These are phyloP conservation scores for Andrena praecox DNA, from an alignment of 2,888 invertebrate species.

Conservation along the genomic window DNA sequence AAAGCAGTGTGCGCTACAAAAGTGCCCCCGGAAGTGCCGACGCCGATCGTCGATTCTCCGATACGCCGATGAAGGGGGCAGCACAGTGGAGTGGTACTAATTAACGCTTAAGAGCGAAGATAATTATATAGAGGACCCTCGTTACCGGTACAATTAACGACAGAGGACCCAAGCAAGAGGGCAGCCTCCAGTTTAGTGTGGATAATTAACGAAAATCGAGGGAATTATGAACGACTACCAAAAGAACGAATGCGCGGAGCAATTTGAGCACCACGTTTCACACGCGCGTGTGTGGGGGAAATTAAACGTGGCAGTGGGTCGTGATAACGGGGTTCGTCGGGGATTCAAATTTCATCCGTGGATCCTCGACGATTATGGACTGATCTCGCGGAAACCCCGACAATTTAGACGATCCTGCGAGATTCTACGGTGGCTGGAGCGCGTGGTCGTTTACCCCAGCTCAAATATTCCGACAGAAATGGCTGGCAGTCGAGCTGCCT, in stretches of 20 bases:
- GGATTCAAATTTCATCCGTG: slow-evolving; percentile 42
- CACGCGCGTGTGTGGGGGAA: neutral
- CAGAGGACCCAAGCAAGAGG: neutral
- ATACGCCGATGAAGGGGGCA: no score
- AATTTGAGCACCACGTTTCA: neutral
- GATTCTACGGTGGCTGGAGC: slow-evolving; percentile 23
- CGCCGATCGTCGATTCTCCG: no score
- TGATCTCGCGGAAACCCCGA: slow-evolving; percentile 48
- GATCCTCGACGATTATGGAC: slow-evolving; percentile 35
- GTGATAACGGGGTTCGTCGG: slow-evolving; percentile 28
- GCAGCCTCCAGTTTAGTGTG: neutral
- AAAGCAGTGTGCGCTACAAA: no score
- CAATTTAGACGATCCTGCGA: slow-evolving; percentile 42
- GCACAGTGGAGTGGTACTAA: no score
- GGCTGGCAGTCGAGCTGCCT: slow-evolving; percentile 26
- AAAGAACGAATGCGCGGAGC: slow-evolving; percentile 21
- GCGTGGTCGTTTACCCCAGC: neutral
- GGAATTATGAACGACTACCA: slow-evolving; percentile 1
- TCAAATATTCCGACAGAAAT: slow-evolving; percentile 54
- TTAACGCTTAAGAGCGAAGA: slow-evolving; percentile 7
- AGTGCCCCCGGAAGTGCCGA: no score
- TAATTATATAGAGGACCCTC: slow-evolving; percentile 11
- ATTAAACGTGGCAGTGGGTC: slow-evolving; percentile 17
- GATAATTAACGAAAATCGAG: slow-evolving; percentile 28
- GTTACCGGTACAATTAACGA: slow-evolving; percentile 4